These are phyloP conservation scores for Cryptophagus acutangulus DNA, from an alignment of 2,888 invertebrate genomes.

Conservation along the genomic window DNA sequence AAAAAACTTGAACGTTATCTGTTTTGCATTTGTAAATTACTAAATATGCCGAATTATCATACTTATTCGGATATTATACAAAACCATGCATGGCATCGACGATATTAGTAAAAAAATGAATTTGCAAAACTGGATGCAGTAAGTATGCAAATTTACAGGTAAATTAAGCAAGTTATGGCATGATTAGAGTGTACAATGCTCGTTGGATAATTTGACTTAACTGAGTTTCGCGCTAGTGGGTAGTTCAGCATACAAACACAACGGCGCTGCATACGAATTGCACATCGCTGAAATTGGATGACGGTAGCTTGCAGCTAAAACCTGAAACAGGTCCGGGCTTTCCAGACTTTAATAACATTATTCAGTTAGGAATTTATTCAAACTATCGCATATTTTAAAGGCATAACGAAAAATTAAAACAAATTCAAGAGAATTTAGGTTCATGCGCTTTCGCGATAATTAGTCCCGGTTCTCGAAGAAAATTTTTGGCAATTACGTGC, in stretches of 20 bases:
- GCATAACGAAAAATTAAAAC: neutral
- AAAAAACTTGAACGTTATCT: no score
- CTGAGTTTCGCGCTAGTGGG: conserved; percentile 31
- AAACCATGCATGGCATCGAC: neutral
- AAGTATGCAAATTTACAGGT: conserved; percentile 31
- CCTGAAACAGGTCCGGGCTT: conserved; percentile 17
- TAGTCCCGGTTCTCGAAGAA: neutral
- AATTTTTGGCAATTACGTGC: neutral
- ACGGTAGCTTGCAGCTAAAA: conserved; percentile 19
- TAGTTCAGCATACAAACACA: conserved; percentile 33
- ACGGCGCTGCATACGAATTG: conserved; percentile 39
- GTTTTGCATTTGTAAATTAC: no score
- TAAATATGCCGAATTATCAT: no score
- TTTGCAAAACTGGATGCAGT: conserved; percentile 22
- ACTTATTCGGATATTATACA: no score
- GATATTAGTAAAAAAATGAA: conserved; percentile 16
- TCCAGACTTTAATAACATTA: neutral
- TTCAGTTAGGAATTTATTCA: conserved; percentile 1
- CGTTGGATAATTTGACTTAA: conserved; percentile 24
- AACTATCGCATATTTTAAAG: neutral
- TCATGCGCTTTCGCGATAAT: neutral
- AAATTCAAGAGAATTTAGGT: conserved; percentile 5
- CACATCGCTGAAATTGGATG: conserved; percentile 31
- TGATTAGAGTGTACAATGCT: conserved; percentile 29
- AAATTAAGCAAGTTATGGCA: conserved; percentile 29